Evolutionary conservation across 1,140 invertebrate genomes (phyloP).

Genomic region (Trichogramma pretiosum): DNA sequence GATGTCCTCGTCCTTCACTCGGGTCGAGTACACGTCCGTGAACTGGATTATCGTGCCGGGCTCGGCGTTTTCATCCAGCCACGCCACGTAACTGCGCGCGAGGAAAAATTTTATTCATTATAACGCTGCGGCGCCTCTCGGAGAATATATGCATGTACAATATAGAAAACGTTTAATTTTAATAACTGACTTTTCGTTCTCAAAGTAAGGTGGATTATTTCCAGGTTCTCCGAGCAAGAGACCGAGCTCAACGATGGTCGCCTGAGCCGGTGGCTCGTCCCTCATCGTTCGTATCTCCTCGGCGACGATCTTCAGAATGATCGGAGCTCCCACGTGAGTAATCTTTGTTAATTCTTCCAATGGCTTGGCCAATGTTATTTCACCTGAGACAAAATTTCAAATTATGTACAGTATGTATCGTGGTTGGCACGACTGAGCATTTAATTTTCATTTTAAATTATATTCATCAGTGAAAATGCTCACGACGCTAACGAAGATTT

Average conservation of each 20-base stretch:
- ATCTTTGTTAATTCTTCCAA: slow-evolving; percentile 68
- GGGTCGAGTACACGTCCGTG: slow-evolving; percentile 58
- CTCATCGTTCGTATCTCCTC: slow-evolving; percentile 65
- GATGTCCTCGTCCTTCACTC: slow-evolving; percentile 67
- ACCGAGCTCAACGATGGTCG: slow-evolving; percentile 67
- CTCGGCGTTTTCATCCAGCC: slow-evolving; percentile 75
- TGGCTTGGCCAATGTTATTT: slow-evolving; percentile 62
- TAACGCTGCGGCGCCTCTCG: background rate
- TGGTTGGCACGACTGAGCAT: no score
- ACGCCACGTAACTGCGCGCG: slow-evolving; percentile 56
- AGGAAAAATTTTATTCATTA: no score
- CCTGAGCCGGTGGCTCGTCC: slow-evolving; percentile 66
- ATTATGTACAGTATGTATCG: background rate
- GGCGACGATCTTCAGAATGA: slow-evolving; percentile 72
- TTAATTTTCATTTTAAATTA: no score
- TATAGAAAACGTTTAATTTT: slow-evolving; percentile 11
- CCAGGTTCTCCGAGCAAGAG: slow-evolving; percentile 66
- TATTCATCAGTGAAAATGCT: no score
- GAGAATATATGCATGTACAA: background rate
- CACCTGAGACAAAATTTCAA: slow-evolving; percentile 47
- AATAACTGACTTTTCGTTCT: slow-evolving; percentile 59
- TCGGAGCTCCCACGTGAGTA: slow-evolving; percentile 65
- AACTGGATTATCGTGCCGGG: slow-evolving; percentile 66
- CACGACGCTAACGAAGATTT: no score
- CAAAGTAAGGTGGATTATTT: slow-evolving; percentile 68